Evolutionary conservation across 2,888 invertebrate genomes (phyloP), one percentile per base, ranked within the genome.

Genomic region (Caenorhabditis sp.): DNA sequence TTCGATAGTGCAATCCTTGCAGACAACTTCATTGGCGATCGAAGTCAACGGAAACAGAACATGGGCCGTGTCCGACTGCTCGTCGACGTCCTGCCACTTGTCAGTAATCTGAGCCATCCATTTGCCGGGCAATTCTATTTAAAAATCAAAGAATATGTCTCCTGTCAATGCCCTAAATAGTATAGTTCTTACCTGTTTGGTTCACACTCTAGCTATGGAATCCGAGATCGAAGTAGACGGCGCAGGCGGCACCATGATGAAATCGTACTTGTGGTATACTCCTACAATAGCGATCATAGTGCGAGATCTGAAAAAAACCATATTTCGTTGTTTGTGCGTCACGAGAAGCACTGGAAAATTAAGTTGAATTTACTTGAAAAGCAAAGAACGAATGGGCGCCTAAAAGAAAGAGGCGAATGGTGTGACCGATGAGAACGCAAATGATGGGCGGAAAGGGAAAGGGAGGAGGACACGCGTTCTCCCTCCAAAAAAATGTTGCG

Each of bases 1-100:
- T 4, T 52, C 52, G 13, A 52, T 52, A 1, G 52, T 52, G 22
- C 52, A 52, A 13, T 52, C 30, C 22, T 52, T 52, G 35, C 52
- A 37, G 35, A 52, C 17, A n/a, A 52, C 52, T n/a, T 52, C 52
- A n/a, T 35, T 17, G 8, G 52, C 52, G 7, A 52, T 22, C 1
- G 7, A 22, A 37, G 22, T 35, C 20, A 32, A 35, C 8, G 48
- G 48, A 17, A 8, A 50, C 20, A 5, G 26, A 2, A n/a, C 13
- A 13, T 13, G 32, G 27, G 1, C 50, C 45, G 11, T 26, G 11
- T 52, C 35, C 17, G 17, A 9, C 17, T 50, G 17, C 7, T 52
- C 22, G 9, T 52, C 22, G 32, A n/a, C 35, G 32, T 48, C 48
- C 22, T 48, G 30, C 27, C 30, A 48, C 48, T 30, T 30, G 17